Percentiles rank a stretch among this genome's conserved stretches.
phyloP scores from a whole-genome alignment of 2,888 invertebrate genomes.

The Tetanocera ferruginea region DNA sequence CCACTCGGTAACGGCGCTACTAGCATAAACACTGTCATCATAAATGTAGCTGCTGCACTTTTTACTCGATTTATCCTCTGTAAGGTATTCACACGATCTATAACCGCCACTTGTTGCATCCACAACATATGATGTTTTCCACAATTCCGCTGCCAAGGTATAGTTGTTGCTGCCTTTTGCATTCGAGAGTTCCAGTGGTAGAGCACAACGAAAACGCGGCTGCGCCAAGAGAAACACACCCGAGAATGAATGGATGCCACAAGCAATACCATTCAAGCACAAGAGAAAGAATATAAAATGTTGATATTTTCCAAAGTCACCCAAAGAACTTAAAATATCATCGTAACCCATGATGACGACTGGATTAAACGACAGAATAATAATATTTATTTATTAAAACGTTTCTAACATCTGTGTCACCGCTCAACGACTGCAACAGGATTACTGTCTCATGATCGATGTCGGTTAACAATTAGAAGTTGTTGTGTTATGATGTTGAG shows the following conservation, averaged over 20 bases:
- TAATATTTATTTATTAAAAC: not conserved
- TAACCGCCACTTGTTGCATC: slow-evolving; percentile 68
- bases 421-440: not conserved
- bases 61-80: slow-evolving; percentile 59
- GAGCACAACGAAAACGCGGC: slow-evolving; percentile 75
- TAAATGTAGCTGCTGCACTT: slow-evolving; percentile 75
- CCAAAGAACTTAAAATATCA: slow-evolving; percentile 77
- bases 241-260: slow-evolving; percentile 81
- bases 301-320: slow-evolving; percentile 74
- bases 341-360: slow-evolving; percentile 77
- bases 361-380: not conserved
- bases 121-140: slow-evolving; percentile 73
- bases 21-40: slow-evolving; percentile 74
- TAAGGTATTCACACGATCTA: slow-evolving; percentile 11
- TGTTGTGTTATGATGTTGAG: too few relatives aligned
- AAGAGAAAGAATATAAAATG: slow-evolving; percentile 78
- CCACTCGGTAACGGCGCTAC: slow-evolving; percentile 79
- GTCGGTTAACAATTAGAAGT: too few relatives aligned
- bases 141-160: slow-evolving; percentile 68
- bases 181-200: slow-evolving; percentile 73
- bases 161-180: slow-evolving; percentile 43
- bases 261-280: slow-evolving; percentile 79
- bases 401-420: not conserved
- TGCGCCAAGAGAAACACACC: slow-evolving; percentile 80
- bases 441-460: not conserved